These are phyloP conservation scores for Polyommatus icarus DNA, from an alignment of 2,888 invertebrate species.

Conservation along the genomic window DNA sequence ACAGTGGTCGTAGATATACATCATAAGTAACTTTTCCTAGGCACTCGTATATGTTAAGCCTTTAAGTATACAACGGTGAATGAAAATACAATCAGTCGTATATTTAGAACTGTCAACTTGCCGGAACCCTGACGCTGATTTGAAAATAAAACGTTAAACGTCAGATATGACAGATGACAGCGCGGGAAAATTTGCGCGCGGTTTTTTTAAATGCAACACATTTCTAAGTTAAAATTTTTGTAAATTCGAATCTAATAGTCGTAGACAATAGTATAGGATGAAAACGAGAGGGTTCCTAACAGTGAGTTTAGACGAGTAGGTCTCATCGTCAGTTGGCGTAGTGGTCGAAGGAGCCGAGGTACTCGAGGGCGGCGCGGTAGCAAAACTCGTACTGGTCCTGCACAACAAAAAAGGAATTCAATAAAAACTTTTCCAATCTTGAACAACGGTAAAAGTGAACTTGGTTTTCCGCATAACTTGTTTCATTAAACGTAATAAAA, in stretches of 20 bases:
- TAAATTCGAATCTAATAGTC: constrained; percentile 2
- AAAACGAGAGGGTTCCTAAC: constrained; percentile 37
- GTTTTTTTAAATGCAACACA: neutral
- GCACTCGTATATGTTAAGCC: constrained; percentile 74
- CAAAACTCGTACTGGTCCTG: constrained; percentile 99
- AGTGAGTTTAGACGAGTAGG: constrained; percentile 63
- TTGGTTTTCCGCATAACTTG: neutral
- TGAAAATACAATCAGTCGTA: constrained; percentile 57
- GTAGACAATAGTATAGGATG: neutral
- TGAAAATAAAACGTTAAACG: constrained; percentile 13
- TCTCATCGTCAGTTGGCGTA: constrained; percentile 90
- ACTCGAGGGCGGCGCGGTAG: constrained; percentile 98
- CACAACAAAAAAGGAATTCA: constrained; percentile 39
- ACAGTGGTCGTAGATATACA: constrained; percentile 72
- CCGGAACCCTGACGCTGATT: constrained; percentile 44
- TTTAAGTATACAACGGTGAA: constrained; percentile 51
- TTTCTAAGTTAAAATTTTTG: neutral
- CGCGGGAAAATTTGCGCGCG: constrained; percentile 1
- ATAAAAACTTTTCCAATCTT: constrained; percentile 31
- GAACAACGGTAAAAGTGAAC: constrained; percentile 11
- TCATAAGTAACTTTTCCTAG: constrained; percentile 78
- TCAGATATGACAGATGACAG: neutral
- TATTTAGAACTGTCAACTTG: constrained; percentile 48
- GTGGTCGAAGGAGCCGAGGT: constrained; percentile 98
- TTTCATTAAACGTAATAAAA: neutral